A percentile compares a stretch with the other conserved stretches of the same genome.
Conservation (phyloP, 2,113 vertebrate genomes). For the Phasianus colchicus region DNA sequence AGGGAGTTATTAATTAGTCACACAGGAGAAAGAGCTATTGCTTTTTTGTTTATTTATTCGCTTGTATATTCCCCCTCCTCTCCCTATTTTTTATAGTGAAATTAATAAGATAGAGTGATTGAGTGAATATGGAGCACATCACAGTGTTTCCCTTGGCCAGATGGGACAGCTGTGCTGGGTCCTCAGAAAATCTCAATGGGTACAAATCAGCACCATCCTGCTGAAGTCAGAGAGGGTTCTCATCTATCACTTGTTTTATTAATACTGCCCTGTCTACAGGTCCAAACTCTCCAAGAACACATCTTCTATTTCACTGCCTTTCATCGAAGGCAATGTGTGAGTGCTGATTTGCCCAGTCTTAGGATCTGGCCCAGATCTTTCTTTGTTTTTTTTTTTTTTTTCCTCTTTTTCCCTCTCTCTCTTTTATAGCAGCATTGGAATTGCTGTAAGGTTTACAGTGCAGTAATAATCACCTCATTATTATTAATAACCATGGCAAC, state of each 20-base stretch:
- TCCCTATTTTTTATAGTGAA: fast-evolving
- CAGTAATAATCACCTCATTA: constrained; percentile 76
- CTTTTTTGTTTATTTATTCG: neutral
- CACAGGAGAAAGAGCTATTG: neutral
- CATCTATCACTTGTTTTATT: constrained; percentile 55
- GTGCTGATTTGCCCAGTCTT: constrained; percentile 26
- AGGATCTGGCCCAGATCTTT: neutral
- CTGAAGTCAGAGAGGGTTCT: constrained; percentile 26
- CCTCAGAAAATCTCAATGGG: neutral
- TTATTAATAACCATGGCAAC: constrained; percentile 79
- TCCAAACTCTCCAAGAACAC: constrained; percentile 20
- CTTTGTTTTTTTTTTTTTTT: neutral
- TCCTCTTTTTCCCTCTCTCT: neutral
- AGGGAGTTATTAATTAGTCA: constrained; percentile 25
- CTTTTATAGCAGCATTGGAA: constrained; percentile 37
- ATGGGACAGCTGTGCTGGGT: neutral
- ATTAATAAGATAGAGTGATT: neutral
- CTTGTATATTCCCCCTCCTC: neutral
- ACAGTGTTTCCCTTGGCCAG: neutral
- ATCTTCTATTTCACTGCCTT: constrained; percentile 35
- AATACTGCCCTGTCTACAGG: constrained; percentile 42
- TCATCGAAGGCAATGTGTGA: constrained; percentile 16
- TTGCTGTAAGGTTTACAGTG: constrained; percentile 54
- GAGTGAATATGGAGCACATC: neutral
- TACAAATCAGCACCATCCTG: neutral